Evolutionary conservation across 2,113 vertebrate genomes (phyloP).

Genomic region (Neolamprologus falcicula): DNA sequence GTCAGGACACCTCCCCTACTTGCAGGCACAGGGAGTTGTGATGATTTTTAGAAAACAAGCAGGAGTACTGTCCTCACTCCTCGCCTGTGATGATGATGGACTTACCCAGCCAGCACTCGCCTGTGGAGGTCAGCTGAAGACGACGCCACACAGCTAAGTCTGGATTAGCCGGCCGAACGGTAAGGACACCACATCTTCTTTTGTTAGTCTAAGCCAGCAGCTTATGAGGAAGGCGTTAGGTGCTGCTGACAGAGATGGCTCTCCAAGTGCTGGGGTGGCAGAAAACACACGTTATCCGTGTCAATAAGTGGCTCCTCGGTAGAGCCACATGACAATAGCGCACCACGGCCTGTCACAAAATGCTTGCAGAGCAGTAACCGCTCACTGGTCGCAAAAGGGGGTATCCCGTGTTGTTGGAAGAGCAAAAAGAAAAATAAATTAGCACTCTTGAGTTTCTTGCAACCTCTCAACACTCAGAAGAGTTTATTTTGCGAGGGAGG

Average conservation of each 20-base stretch:
- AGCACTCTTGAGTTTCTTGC: not conserved
- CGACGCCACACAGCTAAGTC: conserved; percentile 71
- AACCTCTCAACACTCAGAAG: not conserved
- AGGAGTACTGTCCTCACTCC: conserved; percentile 28
- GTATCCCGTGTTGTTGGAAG: not conserved
- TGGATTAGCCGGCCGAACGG: conserved; percentile 76
- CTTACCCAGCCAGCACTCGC: conserved; percentile 59
- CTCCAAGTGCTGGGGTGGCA: conserved; percentile 32
- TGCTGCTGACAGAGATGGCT: conserved; percentile 39
- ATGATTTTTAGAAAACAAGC: conserved; percentile 25
- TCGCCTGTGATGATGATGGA: conserved; percentile 63
- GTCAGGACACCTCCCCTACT: conserved; percentile 41
- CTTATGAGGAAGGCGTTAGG: conserved; percentile 60
- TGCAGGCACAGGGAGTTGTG: conserved; percentile 24
- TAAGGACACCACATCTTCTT: conserved; percentile 73
- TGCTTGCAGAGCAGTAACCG: not conserved
- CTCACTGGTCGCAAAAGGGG: not conserved
- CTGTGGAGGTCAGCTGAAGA: conserved; percentile 71
- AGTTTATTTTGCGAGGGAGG: conserved; percentile 10
- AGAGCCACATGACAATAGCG: conserved; percentile 25
- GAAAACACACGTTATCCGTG: conserved; percentile 41
- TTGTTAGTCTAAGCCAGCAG: conserved; percentile 65
- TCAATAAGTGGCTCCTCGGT: conserved; percentile 36
- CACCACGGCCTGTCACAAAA: conserved; percentile 24
- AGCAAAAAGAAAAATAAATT: not conserved